These are phyloP conservation scores for Radopholus similis DNA, from an alignment of 1,140 invertebrate genomes.

Conservation along the genomic window DNA sequence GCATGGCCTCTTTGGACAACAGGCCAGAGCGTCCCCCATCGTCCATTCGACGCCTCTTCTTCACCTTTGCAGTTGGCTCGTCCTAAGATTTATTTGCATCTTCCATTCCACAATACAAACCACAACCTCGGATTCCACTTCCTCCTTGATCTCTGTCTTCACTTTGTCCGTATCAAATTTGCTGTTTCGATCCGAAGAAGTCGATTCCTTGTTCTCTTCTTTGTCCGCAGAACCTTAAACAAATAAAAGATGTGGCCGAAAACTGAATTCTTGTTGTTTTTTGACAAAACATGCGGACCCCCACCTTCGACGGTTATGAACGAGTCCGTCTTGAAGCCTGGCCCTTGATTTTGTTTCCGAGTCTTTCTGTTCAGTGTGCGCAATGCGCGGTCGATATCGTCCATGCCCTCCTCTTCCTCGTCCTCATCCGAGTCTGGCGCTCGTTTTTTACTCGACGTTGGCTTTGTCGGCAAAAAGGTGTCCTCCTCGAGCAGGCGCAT, in stretches of 20 bases:
- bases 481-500: conserved; percentile 38
- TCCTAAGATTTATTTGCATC: no score
- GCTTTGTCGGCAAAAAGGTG: conserved; percentile 20
- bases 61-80: background rate
- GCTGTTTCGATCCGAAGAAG: background rate
- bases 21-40: conserved; percentile 8
- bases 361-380: background rate
- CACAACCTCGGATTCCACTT: conserved; percentile 6
- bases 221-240: conserved; percentile 9
- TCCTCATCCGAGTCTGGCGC: conserved; percentile 24
- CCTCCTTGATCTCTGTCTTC: background rate
- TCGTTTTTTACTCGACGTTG: background rate
- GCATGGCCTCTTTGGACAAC: conserved; percentile 8
- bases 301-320: conserved; percentile 19
- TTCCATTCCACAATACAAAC: no score
- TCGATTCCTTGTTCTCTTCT: conserved; percentile 2
- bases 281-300: no score
- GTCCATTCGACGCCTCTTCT: conserved; percentile 8
- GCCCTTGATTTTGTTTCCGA: conserved; percentile 14
- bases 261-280: no score
- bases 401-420: conserved; percentile 31
- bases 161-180: no score
- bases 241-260: conserved; percentile 1
- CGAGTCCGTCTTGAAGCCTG: conserved; percentile 18
- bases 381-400: conserved; percentile 17